Evolutionary conservation across 2,797 vertebrate species (phyloP).

Genomic region (Pteropus rufus): DNA sequence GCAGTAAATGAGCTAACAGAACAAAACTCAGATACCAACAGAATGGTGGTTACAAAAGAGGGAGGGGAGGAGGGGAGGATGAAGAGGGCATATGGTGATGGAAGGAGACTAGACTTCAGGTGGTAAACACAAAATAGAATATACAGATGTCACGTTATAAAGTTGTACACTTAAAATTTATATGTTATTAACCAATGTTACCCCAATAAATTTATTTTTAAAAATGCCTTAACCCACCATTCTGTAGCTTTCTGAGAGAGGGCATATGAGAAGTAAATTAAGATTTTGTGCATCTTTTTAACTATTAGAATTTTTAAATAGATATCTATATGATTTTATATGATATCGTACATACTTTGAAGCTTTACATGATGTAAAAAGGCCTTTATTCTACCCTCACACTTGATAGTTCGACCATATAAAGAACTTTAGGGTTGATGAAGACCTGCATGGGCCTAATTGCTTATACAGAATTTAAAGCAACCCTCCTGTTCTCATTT

Average conservation of each 20-base stretch:
- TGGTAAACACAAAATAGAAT: neutral
- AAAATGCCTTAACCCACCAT: neutral
- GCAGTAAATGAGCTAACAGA: neutral
- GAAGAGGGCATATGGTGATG: neutral
- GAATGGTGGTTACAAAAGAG: neutral
- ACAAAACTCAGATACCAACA: neutral
- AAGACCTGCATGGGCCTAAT: neutral
- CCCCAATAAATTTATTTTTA: neutral
- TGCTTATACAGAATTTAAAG: neutral
- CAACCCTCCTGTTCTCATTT: neutral
- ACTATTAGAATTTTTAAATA: neutral
- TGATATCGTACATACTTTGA: neutral
- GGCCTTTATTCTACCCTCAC: neutral
- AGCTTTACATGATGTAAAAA: neutral
- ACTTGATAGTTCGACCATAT: neutral
- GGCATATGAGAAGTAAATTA: neutral
- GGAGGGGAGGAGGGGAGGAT: neutral
- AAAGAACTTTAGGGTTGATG: neutral
- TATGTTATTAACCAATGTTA: neutral
- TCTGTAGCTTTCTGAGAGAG: neutral
- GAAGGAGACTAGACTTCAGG: neutral
- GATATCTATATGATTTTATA: neutral
- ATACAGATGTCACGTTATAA: too few relatives aligned
- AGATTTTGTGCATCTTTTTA: neutral
- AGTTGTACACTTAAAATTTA: neutral